Percentiles rank a stretch among this genome's conserved stretches.
Conservation (phyloP, 2,113 vertebrate species). For the Xiphophorus maculatus region DNA sequence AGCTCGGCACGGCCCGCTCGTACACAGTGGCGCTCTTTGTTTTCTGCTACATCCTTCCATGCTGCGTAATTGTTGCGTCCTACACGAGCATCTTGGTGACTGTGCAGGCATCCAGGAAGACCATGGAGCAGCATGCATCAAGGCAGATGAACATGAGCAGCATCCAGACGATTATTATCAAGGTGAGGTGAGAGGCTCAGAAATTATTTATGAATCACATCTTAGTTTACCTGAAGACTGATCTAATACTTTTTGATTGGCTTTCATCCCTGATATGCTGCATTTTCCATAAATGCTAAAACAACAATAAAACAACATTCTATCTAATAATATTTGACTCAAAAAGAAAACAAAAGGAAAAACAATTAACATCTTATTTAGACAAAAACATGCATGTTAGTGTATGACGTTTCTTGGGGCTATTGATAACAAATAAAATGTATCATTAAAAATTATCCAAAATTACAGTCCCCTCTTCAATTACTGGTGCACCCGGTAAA, state of each 20-base stretch:
- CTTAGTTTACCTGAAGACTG: neutral
- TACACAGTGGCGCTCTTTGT: slow-evolving; percentile 78
- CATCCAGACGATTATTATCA: slow-evolving; percentile 77
- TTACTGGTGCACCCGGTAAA: too few species aligned
- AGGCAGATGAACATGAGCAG: slow-evolving; percentile 69
- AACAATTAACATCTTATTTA: too few species aligned
- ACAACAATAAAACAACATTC: too few species aligned
- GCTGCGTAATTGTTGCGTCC: slow-evolving; percentile 77
- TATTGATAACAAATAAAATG: too few species aligned
- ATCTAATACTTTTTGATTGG: neutral
- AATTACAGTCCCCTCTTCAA: too few species aligned
- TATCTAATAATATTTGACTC: too few species aligned
- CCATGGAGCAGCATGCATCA: slow-evolving; percentile 72
- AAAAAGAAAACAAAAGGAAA: too few species aligned
- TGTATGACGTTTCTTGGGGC: too few species aligned
- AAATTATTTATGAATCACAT: neutral
- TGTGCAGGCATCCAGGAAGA: slow-evolving; percentile 77
- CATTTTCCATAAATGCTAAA: neutral
- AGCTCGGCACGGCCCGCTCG: slow-evolving; percentile 67
- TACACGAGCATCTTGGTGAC: slow-evolving; percentile 80
- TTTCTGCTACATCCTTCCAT: slow-evolving; percentile 83
- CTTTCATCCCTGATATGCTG: too few species aligned
- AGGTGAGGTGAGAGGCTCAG: slow-evolving; percentile 66
- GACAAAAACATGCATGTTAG: too few species aligned
- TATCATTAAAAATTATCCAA: too few species aligned